These are phyloP conservation scores for Ichneumoninae sp. DNA, from an alignment of 2,888 invertebrate genomes.

Conservation along the genomic window DNA sequence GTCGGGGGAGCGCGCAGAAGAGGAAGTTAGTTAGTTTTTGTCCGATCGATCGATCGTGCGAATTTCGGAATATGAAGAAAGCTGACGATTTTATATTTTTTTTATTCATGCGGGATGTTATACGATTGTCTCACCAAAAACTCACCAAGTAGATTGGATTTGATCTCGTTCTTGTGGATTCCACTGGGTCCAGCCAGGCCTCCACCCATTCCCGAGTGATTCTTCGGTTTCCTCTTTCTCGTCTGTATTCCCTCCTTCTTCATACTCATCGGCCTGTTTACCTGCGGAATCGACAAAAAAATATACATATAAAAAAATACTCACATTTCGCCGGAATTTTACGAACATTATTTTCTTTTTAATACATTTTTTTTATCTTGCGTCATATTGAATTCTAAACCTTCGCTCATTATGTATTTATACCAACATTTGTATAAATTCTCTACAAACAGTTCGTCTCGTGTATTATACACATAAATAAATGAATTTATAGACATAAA, in stretches of 20 bases:
- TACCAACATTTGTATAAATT: too few relatives aligned
- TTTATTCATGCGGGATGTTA: slow-evolving; percentile 62
- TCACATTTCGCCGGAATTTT: too few relatives aligned
- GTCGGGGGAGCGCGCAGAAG: background rate
- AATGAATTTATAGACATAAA: too few relatives aligned
- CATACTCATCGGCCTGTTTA: slow-evolving; percentile 98
- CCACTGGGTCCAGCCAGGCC: slow-evolving; percentile 78
- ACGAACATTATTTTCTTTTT: too few relatives aligned
- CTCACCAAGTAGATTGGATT: slow-evolving; percentile 83
- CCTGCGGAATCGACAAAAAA: slow-evolving; percentile 86
- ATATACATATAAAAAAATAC: background rate
- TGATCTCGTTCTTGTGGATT: slow-evolving; percentile 82
- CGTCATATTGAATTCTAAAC: too few relatives aligned
- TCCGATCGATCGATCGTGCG: background rate
- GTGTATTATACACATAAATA: too few relatives aligned
- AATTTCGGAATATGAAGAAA: slow-evolving; percentile 7
- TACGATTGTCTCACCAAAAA: slow-evolving; percentile 78
- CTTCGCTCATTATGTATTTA: too few relatives aligned
- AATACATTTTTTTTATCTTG: too few relatives aligned
- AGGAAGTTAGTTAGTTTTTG: background rate
- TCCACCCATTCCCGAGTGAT: slow-evolving; percentile 78
- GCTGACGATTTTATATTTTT: background rate
- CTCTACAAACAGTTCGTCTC: too few relatives aligned
- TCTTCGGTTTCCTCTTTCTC: slow-evolving; percentile 96
- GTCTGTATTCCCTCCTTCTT: slow-evolving; percentile 99